Conservation (phyloP, 1,140 invertebrate genomes). For the Psix sp. region DNA sequence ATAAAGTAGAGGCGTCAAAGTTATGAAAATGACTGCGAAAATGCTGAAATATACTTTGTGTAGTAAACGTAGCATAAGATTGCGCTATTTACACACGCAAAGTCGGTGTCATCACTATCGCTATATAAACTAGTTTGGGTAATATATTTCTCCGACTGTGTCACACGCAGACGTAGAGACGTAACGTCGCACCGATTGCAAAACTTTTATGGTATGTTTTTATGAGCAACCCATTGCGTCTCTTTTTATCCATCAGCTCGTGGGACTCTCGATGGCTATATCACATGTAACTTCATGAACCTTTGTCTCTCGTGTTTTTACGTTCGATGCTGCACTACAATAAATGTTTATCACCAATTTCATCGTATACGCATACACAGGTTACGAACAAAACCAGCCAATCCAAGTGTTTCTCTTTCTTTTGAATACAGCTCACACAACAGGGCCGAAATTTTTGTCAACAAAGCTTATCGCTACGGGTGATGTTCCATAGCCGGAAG, state of each 20-base stretch:
- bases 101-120: slow-evolving; percentile 50
- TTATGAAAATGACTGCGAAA: slow-evolving; percentile 48
- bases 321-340: slow-evolving; percentile 10
- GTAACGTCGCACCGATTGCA: slow-evolving; percentile 37
- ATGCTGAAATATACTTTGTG: slow-evolving; percentile 50
- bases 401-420: too few relatives aligned
- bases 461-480: too few relatives aligned
- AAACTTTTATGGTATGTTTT: slow-evolving; percentile 53
- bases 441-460: too few relatives aligned
- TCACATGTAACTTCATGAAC: slow-evolving; percentile 26
- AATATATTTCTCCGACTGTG: slow-evolving; percentile 52
- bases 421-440: too few relatives aligned
- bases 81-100: slow-evolving; percentile 34
- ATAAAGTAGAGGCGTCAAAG: slow-evolving; percentile 50
- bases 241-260: slow-evolving; percentile 39
- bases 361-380: slow-evolving; percentile 10
- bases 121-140: slow-evolving; percentile 51
- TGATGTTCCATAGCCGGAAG: too few relatives aligned
- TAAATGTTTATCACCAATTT: slow-evolving; percentile 46
- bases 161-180: slow-evolving; percentile 38
- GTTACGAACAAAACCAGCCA: slow-evolving; percentile 19
- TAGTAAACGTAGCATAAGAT: slow-evolving; percentile 49
- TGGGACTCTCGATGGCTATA: slow-evolving; percentile 28
- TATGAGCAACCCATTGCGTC: slow-evolving; percentile 36
- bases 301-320: slow-evolving; percentile 39